Conservation (phyloP, 2,113 vertebrate genomes). For the Acrocephalus kingi region DNA sequence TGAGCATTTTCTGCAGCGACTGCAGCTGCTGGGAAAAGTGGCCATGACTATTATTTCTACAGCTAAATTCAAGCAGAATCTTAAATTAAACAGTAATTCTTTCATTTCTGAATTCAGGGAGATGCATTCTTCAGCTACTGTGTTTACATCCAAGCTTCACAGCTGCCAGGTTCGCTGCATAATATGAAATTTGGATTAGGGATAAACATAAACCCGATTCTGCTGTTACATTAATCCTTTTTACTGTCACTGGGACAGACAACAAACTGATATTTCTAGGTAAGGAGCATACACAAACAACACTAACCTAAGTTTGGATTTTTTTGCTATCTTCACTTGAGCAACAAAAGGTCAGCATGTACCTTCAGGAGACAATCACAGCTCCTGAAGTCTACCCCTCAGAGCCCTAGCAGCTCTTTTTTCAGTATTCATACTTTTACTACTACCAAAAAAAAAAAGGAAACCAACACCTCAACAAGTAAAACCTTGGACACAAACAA, state of each 20-base stretch:
- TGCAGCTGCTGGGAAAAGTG: neutral
- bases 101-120: conserved; percentile 8
- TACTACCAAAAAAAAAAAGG: neutral
- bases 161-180: conserved; percentile 8
- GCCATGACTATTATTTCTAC: neutral
- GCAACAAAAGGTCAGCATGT: neutral
- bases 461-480: neutral
- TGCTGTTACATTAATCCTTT: conserved; percentile 36
- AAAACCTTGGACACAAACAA: neutral
- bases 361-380: neutral
- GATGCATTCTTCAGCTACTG: neutral
- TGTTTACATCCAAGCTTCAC: conserved; percentile 16
- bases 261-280: neutral
- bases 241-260: neutral
- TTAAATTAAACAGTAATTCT: conserved; percentile 12
- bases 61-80: conserved; percentile 1
- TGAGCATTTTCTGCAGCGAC: neutral
- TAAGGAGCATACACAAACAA: neutral
- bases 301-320: neutral
- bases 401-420: neutral
- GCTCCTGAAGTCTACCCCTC: neutral
- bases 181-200: conserved; percentile 32
- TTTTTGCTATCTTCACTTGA: neutral
- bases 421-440: neutral
- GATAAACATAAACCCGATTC: conserved; percentile 34